A percentile compares a stretch with the other conserved stretches of the same genome.
These are phyloP conservation scores for Euphonia xanthogaster DNA, from an alignment of 2,797 vertebrate genomes.

Conservation along the genomic window DNA sequence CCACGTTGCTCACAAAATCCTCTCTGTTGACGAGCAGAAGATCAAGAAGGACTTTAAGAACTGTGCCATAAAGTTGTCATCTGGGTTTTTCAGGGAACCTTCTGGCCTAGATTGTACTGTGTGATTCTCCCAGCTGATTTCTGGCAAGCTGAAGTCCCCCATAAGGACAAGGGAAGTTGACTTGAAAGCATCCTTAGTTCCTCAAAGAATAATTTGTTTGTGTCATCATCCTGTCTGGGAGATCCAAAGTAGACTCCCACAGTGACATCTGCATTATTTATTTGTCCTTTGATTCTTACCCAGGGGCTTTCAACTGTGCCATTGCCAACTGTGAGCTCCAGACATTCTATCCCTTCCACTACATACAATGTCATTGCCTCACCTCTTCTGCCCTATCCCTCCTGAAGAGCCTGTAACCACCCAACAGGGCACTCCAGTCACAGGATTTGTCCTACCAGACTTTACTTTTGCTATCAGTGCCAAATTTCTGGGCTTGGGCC, in stretches of 20 bases:
- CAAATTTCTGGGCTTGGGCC: background rate
- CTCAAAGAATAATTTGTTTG: background rate
- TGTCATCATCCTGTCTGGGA: background rate
- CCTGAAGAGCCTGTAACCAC: background rate
- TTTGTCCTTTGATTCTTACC: background rate
- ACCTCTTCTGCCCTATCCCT: background rate
- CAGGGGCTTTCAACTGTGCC: background rate
- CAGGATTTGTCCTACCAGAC: background rate
- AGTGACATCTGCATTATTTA: background rate
- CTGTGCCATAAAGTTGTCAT: background rate
- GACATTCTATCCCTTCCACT: background rate
- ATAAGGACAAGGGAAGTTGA: background rate
- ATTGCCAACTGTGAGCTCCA: background rate
- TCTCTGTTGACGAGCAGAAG: background rate
- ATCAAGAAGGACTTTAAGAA: background rate
- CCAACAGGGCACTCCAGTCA: background rate
- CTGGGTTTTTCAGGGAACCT: background rate
- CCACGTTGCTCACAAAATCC: background rate
- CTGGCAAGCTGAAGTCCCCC: background rate
- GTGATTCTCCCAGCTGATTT: background rate
- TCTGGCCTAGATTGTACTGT: background rate
- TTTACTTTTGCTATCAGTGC: background rate
- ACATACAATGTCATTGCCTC: background rate
- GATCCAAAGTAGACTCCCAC: background rate
- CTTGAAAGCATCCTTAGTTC: background rate